Base-by-base conservation (phyloP, 2,888 invertebrate species). In the Conus canariensis region DNA sequence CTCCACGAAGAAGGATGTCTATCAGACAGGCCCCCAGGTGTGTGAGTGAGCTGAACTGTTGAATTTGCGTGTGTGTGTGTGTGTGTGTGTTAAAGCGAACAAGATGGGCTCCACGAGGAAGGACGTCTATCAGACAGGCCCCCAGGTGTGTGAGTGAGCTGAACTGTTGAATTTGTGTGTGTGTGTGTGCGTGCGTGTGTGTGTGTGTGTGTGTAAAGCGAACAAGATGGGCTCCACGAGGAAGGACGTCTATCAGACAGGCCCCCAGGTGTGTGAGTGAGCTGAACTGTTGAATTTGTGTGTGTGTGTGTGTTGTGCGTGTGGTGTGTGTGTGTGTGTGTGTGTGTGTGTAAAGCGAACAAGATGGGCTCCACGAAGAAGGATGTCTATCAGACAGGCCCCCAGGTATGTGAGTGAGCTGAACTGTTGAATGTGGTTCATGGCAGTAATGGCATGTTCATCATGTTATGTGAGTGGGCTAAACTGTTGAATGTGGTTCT, bases 181-280 rank as follows among this genome's bases (percentile, higher is more conserved):
- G 60, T 60, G 60, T 60, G 60, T 60, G 60, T 60, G 60, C 12
- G 60, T 60, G 60, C 12, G 60, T 60, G 60, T 60, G 96, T 97
- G 99, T 82, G 97, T 97, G 90, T 98, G 98, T 0, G 98, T 99
- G 98, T 96, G 98, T 90, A 98, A 98, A 96, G 99, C 99, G 10
- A 96, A 92, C 90, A 90, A 89, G 22, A 64, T 90, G 6, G 88
- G 90, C 19, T 88, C 93, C 12, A 92, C 86, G 30, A 85, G 90
- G 16, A 89, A 89, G 0, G 92, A 92, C 16, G 90, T 93, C 14
- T 93, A 93, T 88, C 90, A 59, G 10, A 1, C 1, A n/a, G 67
- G 82, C 5, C 59, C 85, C 25, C 10, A 59, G 85, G 85, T 85
- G 60, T 56, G 25, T 77, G n/a, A n/a, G n/a, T n/a, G n/a, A n/a